Percentiles rank a stretch among this genome's conserved stretches.
These are phyloP conservation scores for Scaptomyza tumidula DNA, from an alignment of 2,888 invertebrate genomes.

Conservation along the genomic window DNA sequence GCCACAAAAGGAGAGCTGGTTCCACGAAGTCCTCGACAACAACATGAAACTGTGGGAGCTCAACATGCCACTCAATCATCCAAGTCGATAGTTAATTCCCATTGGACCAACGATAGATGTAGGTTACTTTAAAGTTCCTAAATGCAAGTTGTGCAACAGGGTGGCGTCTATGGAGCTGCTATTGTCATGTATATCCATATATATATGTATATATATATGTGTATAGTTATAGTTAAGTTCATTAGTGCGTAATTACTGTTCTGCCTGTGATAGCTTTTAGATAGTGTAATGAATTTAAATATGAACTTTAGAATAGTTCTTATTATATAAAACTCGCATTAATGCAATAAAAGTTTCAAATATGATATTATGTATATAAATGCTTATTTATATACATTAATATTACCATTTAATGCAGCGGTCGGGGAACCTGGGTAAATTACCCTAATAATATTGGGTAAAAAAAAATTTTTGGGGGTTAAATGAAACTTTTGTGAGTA, in stretches of 20 bases:
- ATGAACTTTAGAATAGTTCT: conserved; percentile 24
- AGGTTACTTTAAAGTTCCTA: conserved; percentile 67
- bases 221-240: conserved; percentile 55
- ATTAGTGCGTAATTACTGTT: conserved; percentile 71
- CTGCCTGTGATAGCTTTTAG: conserved; percentile 82
- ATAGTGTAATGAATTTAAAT: conserved; percentile 63
- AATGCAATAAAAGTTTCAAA: conserved; percentile 19
- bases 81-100: conserved; percentile 34
- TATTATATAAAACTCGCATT: conserved; percentile 14
- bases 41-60: conserved; percentile 95
- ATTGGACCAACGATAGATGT: conserved; percentile 13
- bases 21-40: conserved; percentile 94
- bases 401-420: no score
- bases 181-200: conserved; percentile 31
- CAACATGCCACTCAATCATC: conserved; percentile 87
- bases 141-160: conserved; percentile 42
- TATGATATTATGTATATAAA: not conserved
- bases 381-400: not conserved
- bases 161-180: conserved; percentile 37
- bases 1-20: conserved; percentile 91
- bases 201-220: not conserved
- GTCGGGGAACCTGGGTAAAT: no score
- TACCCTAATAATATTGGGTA: no score
- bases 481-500: no score
- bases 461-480: no score